Evolutionary conservation across 2,113 vertebrate genomes (phyloP), one percentile per base, ranked within the genome.

Genomic region (Halcyon malimbica): DNA sequence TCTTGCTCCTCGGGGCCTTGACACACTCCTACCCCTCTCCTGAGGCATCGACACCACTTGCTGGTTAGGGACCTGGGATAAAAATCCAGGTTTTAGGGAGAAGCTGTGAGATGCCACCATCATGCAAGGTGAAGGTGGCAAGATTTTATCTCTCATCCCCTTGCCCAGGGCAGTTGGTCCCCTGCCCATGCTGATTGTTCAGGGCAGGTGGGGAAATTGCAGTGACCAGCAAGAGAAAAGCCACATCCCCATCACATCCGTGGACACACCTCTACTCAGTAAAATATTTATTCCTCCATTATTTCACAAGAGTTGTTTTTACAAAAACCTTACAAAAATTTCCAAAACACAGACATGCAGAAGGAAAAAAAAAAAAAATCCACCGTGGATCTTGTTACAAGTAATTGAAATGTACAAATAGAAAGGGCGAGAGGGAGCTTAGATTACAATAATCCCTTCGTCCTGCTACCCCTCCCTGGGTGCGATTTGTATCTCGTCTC

Each of bases 251-350:
- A 3, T 79, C 25, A 12, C 21, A 3, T 25, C 51, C 33, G 1
- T 23, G 0, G 77, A 87, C 92, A 53, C 29, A 0, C 33, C 51
- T 63, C 50, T 96, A 96, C 87, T 94, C 95, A 94, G 92, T 95
- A 96, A 96, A 97, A 96, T 97, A 97, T 96, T 97, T 95, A 96
- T 94, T 95, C 93, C 95, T 95, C 71, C 86, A 81, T 95, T 95
- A 94, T 96, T 97, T 97, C 96, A 95, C 95, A 97, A 97, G 83
- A 95, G 93, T 93, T 95, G 87, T 94, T 95, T 91, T 95, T 87
- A 96, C 94, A 94, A 94, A 92, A 94, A 79, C 80, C 91, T 94
- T 94, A 97, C 80, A 94, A 96, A 96, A 94, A 94, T 62, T 87
- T 82, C 92, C 90, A 76, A 95, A 94, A 95, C 90, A 86, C 56